phyloP scores from a whole-genome alignment of 2,888 invertebrate species.

The Nemotelus nigrinus region DNA sequence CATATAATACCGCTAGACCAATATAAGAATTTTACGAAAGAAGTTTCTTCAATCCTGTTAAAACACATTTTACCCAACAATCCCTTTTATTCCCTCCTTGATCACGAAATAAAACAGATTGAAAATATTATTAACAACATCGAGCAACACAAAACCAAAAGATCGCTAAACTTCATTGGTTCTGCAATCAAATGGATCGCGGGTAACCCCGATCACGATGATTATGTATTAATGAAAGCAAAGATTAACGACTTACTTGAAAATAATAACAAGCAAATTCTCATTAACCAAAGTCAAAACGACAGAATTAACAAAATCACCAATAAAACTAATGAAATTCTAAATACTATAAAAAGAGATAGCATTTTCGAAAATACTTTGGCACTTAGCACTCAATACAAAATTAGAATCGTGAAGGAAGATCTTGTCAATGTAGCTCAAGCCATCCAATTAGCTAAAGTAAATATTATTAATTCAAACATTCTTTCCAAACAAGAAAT shows the following conservation, averaged over 20 bases:
- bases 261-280: not conserved
- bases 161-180: conserved; percentile 7
- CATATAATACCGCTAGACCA: not conserved
- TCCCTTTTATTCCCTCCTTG: conserved; percentile 7
- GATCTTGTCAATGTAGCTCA: not conserved
- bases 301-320: conserved; percentile 8
- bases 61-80: not conserved
- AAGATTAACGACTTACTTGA: conserved; percentile 18
- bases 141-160: not conserved
- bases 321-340: not conserved
- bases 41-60: not conserved
- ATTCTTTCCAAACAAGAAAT: conserved; percentile 29
- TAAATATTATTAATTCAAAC: not conserved
- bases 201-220: conserved; percentile 34
- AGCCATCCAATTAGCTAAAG: not conserved
- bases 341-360: conserved; percentile 15
- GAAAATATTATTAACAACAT: not conserved
- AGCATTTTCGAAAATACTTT: conserved; percentile 12
- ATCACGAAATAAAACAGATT: not conserved
- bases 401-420: conserved; percentile 21
- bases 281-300: not conserved
- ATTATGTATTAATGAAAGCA: conserved; percentile 17
- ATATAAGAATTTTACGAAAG: not conserved
- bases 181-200: conserved; percentile 28
- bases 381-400: conserved; percentile 17